A percentile compares a stretch with the other conserved stretches of the same genome.
Conservation (phyloP, 2,888 invertebrate genomes). For the Teinopalpus imperialis region DNA sequence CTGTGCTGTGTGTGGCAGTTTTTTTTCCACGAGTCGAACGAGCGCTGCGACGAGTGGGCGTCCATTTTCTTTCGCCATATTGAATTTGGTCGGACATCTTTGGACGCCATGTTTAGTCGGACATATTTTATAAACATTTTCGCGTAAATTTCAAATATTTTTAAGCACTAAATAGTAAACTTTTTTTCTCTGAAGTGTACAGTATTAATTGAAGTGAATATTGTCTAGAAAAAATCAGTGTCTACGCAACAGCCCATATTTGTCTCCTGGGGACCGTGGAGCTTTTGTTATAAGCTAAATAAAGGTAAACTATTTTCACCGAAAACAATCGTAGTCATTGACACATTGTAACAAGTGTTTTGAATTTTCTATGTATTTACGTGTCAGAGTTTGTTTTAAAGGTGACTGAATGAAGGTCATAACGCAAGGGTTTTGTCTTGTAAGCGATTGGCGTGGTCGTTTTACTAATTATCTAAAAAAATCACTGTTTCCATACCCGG, state of each 20-base stretch:
- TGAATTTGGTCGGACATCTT: conserved; percentile 85
- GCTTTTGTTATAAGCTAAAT: conserved; percentile 80
- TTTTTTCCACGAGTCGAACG: conserved; percentile 44
- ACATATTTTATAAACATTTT: conserved; percentile 89
- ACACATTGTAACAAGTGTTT: conserved; percentile 78
- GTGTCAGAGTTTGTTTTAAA: conserved; percentile 36
- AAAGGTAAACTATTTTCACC: conserved; percentile 77
- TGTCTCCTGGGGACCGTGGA: conserved; percentile 72
- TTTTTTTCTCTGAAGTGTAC: conserved; percentile 75
- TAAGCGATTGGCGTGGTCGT: conserved; percentile 63
- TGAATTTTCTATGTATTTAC: conserved; percentile 70
- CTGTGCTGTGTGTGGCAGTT: conserved; percentile 44
- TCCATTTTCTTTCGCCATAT: conserved; percentile 83
- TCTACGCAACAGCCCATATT: conserved; percentile 71
- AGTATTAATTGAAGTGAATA: conserved; percentile 61
- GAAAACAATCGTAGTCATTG: conserved; percentile 75
- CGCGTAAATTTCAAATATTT: conserved; percentile 83
- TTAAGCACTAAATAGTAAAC: conserved; percentile 71
- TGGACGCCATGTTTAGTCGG: conserved; percentile 88
- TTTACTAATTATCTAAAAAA: conserved; percentile 68
- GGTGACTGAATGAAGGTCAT: conserved; percentile 63
- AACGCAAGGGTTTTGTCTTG: conserved; percentile 45
- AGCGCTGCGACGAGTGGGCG: conserved; percentile 56
- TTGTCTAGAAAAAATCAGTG: conserved; percentile 64
- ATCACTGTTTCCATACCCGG: conserved; percentile 48